These are phyloP conservation scores for Dryoscopus gambensis DNA, from an alignment of 2,113 vertebrate genomes.

Conservation along the genomic window DNA sequence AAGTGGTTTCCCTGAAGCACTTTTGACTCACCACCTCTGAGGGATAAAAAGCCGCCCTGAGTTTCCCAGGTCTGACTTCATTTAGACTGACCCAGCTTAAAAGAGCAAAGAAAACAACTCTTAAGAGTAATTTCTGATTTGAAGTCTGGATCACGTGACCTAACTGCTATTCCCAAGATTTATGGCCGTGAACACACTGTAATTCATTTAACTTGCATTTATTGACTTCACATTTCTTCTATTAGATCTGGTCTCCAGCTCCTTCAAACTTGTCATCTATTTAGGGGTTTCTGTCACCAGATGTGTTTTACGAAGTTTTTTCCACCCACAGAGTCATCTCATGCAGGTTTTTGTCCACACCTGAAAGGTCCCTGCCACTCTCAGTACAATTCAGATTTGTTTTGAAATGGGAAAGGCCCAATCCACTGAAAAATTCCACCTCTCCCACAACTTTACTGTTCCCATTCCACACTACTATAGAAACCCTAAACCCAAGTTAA, in stretches of 20 bases:
- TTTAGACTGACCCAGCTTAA: neutral
- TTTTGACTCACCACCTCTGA: fast-evolving
- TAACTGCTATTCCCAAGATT: neutral
- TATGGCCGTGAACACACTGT: neutral
- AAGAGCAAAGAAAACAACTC: neutral
- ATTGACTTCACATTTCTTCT: neutral
- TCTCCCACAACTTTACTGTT: neutral
- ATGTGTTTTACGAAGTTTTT: neutral
- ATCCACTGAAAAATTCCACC: neutral
- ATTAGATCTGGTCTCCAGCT: neutral
- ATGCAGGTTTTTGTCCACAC: fast-evolving
- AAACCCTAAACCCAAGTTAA: neutral
- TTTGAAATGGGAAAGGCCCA: neutral
- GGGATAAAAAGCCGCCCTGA: neutral
- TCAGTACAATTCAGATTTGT: neutral
- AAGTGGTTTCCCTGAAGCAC: neutral
- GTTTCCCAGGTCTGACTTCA: neutral
- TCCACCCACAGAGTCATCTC: neutral
- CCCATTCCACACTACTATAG: neutral
- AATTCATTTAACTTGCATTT: neutral
- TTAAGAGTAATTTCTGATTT: neutral
- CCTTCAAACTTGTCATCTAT: neutral
- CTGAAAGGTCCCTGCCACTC: neutral
- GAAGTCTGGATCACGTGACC: neutral
- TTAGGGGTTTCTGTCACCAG: neutral